Percentiles rank a stretch among this genome's conserved stretches.
These are phyloP conservation scores for Nyctalus aviator DNA, from an alignment of 2,797 vertebrate genomes.

Conservation along the genomic window DNA sequence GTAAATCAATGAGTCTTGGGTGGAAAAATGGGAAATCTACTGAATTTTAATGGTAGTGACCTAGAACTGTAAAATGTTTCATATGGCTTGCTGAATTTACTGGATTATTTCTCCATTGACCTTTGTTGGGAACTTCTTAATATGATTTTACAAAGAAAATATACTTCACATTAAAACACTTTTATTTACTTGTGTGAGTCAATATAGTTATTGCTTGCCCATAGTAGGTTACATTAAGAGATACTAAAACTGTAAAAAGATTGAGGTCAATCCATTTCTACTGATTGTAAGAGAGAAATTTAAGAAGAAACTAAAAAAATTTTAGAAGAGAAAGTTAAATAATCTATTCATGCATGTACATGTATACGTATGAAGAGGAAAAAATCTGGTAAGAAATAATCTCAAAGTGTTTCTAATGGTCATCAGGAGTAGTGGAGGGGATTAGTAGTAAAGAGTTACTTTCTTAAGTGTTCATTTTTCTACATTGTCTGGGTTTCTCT, in stretches of 20 bases:
- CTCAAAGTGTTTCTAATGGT: neutral
- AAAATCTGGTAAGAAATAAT: neutral
- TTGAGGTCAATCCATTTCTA: neutral
- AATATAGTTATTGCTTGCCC: neutral
- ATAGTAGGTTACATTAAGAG: constrained; percentile 28
- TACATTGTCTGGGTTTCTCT: neutral
- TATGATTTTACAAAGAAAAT: neutral
- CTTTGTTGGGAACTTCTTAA: neutral
- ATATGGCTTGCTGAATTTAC: neutral
- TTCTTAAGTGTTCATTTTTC: neutral
- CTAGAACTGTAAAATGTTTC: constrained; percentile 25
- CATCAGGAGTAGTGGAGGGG: neutral
- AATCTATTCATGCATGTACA: neutral
- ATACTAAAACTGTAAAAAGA: neutral
- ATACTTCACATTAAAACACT: neutral
- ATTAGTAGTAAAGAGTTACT: neutral
- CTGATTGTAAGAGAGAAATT: neutral
- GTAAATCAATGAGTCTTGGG: neutral
- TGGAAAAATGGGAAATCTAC: neutral
- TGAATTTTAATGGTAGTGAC: neutral
- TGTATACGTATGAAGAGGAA: neutral
- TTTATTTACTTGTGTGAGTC: neutral
- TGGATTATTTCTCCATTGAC: neutral
- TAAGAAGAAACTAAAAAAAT: neutral
- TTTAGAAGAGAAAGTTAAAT: neutral